phyloP scores from a whole-genome alignment of 2,113 vertebrate genomes.

The Dendrocopos noguchii region DNA sequence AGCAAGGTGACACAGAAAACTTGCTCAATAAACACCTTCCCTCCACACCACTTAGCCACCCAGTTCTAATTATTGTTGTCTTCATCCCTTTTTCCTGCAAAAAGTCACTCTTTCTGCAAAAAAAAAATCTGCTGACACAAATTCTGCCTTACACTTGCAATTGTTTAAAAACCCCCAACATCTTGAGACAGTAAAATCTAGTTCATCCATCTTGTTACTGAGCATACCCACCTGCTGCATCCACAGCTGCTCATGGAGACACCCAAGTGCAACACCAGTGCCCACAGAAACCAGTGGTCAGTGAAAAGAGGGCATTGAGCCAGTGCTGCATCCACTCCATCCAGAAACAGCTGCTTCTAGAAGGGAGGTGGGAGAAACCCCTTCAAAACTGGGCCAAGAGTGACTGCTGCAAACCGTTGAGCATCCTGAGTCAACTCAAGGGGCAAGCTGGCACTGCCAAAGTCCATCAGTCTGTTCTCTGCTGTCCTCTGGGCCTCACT shows the following conservation, averaged over 20 bases:
- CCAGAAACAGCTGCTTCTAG: neutral
- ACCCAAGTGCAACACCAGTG: neutral
- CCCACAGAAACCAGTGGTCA: neutral
- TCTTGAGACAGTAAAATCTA: constrained; percentile 6
- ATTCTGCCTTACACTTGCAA: neutral
- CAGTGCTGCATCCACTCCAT: constrained; percentile 21
- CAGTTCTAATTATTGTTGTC: neutral
- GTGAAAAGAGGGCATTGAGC: neutral
- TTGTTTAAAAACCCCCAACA: neutral
- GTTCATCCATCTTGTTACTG: neutral
- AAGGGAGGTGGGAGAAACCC: neutral
- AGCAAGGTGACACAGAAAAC: neutral
- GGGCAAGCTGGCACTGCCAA: neutral
- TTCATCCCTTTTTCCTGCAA: neutral
- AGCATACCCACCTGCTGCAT: constrained; percentile 1
- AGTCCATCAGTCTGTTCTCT: fast-evolving
- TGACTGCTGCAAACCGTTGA: neutral
- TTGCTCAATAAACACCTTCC: neutral
- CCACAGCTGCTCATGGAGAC: neutral
- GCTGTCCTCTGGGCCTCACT: neutral
- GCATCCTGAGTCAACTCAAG: neutral
- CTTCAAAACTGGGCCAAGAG: constrained; percentile 38
- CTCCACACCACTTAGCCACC: neutral
- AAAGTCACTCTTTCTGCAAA: neutral
- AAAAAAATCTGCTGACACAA: neutral